Conservation (phyloP, 2,113 vertebrate species). For the Nymphicus hollandicus region DNA sequence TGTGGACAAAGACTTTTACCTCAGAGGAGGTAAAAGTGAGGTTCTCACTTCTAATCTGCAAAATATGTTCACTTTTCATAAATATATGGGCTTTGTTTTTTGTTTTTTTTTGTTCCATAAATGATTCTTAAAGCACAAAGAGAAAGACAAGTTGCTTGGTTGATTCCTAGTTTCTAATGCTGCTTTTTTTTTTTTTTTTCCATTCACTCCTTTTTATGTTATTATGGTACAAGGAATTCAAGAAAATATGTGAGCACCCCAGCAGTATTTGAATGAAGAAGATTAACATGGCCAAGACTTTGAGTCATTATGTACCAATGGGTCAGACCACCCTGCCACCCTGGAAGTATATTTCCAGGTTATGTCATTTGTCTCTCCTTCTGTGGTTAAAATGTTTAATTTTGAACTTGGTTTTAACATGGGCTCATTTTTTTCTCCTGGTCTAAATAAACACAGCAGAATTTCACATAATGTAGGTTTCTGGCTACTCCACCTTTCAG, state of each 20-base stretch:
- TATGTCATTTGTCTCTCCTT: not conserved
- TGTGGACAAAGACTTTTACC: not conserved
- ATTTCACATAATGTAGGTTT: not conserved
- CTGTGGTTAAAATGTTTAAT: not conserved
- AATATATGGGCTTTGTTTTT: not conserved
- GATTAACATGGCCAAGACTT: not conserved
- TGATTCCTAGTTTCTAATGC: not conserved
- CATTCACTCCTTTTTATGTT: not conserved
- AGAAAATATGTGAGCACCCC: not conserved
- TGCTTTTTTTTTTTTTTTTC: not conserved
- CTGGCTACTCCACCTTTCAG: not conserved
- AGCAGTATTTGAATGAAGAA: not conserved
- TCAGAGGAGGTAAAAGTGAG: not conserved
- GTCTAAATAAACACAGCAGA: not conserved
- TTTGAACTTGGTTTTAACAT: not conserved
- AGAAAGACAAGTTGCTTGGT: not conserved
- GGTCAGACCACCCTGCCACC: not conserved
- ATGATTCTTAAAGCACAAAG: not conserved
- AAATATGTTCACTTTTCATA: not conserved
- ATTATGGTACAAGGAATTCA: not conserved
- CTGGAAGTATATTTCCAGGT: not conserved
- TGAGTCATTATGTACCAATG: rapidly evolving
- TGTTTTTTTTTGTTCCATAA: not conserved
- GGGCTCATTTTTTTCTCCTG: not conserved
- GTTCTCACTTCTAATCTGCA: not conserved